Base-by-base conservation (phyloP, 1,140 invertebrate genomes). In the Drosophila pseudoananassae region DNA sequence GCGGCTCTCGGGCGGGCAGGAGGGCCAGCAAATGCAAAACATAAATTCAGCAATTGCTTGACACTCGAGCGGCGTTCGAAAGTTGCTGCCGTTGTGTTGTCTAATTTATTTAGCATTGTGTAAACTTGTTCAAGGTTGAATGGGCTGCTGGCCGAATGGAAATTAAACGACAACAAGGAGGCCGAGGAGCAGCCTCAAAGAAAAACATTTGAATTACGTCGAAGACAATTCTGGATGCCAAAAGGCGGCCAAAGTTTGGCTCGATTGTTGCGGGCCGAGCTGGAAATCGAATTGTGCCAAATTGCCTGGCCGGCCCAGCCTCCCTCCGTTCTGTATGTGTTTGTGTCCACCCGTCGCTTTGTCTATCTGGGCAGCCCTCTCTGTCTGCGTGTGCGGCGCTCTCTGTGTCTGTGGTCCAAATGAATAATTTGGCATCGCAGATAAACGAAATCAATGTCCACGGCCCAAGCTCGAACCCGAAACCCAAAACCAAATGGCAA, bases 91-190 rank as follows among this genome's bases (percentile, higher is more conserved):
- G 38, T 43, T 33, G 25, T 20, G 38, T 53, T 66, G 50, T 69
- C 64, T 70, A 70, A 70, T 69, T 70, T 70, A 70, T 70, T 70
- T 70, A 69, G 66, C 50, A 69, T 69, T 70, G 66, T 70, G 66
- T 70, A 70, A 70, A 70, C 51, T 70, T 70, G 51, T 69, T 70
- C 66, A 70, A 70, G 66, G 66, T 56, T 70, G 66, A 70, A 70
- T 69, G 9, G 66, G 66, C 65, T 25, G 31, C 49, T 56, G 69
- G n/a, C 43, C 64, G 29, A 70, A 47, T 70, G 31, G 33, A 70
- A 70, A 70, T 70, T 70, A 70, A 70, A 69, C 29, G 40, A 14
- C 50, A 54, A 69, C 40, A 66, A 33, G n/a, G n/a, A 61, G 33
- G 20, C 46, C n/a, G 7, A 49, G 9, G 23, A 66, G 20, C 64